phyloP scores from a whole-genome alignment of 2,797 vertebrate genomes.

The Macrochelys suwanniensis region DNA sequence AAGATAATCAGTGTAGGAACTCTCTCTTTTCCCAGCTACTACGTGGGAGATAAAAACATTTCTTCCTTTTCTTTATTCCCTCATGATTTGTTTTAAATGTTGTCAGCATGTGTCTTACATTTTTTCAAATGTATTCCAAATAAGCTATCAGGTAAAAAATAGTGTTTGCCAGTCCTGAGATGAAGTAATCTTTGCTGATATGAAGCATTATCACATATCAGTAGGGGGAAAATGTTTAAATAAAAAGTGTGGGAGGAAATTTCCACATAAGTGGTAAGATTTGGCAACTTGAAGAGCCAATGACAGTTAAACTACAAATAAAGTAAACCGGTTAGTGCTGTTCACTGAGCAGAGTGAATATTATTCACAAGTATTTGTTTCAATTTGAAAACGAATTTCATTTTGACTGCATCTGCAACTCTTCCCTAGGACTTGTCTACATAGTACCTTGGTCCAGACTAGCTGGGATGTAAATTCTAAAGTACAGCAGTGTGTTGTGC shows the following conservation, averaged over 20 bases:
- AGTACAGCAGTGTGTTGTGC: not conserved
- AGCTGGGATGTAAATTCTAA: not conserved
- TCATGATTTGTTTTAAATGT: not conserved
- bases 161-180: conserved; percentile 16
- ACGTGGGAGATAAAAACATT: not conserved
- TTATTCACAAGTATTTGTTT: not conserved
- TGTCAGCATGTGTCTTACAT: not conserved
- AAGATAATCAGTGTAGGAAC: not conserved
- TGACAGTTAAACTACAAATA: not conserved
- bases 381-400: conserved; percentile 22
- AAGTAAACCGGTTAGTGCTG: fast-evolving
- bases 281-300: conserved; percentile 6
- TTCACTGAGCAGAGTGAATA: fast-evolving
- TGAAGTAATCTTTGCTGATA: conserved; percentile 20
- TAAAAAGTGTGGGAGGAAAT: conserved; percentile 51
- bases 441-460: not conserved
- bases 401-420: not conserved
- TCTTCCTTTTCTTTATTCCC: not conserved
- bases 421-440: not conserved
- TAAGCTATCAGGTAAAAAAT: conserved; percentile 20
- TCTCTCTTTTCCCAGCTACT: not conserved
- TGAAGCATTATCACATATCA: not conserved
- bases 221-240: not conserved
- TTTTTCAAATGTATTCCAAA: conserved; percentile 1
- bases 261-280: not conserved